Percentiles rank a stretch among this genome's conserved stretches.
Evolutionary conservation across 1,140 invertebrate genomes (phyloP).

Genomic region (Drosophila leontia): DNA sequence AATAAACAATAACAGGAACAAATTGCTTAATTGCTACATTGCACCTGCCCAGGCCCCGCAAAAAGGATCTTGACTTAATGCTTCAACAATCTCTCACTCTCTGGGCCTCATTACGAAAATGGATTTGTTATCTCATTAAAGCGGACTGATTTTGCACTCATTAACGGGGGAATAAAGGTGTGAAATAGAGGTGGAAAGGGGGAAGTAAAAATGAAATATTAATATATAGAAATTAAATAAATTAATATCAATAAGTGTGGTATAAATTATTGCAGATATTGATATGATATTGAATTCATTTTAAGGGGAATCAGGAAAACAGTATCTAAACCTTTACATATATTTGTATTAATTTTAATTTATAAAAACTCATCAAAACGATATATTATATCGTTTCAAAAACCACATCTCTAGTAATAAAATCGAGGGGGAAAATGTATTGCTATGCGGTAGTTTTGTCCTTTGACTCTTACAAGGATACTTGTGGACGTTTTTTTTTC

Average conservation of each 20-base stretch:
- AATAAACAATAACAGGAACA: constrained; percentile 78
- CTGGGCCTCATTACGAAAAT: constrained; percentile 50
- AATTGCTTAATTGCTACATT: constrained; percentile 75
- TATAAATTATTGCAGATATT: not conserved
- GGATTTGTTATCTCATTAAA: constrained; percentile 68
- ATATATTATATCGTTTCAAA: not conserved
- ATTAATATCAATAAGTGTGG: not conserved
- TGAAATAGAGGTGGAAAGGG: not conserved
- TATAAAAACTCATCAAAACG: not conserved
- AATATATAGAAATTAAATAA: not conserved
- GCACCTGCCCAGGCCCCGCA: constrained; percentile 26
- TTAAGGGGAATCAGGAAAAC: not conserved
- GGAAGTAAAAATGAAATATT: not conserved
- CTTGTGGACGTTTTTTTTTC: constrained; percentile 6
- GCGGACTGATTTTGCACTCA: constrained; percentile 56
- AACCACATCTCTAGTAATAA: not conserved
- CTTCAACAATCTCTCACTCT: constrained; percentile 26
- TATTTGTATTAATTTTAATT: not conserved
- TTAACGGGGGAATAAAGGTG: constrained; percentile 14
- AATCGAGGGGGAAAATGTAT: constrained; percentile 8
- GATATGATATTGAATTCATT: not conserved
- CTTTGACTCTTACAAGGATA: constrained; percentile 70
- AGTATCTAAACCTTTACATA: not conserved
- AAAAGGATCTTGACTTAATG: constrained; percentile 18
- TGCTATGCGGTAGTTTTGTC: constrained; percentile 69